A percentile compares a stretch with the other conserved stretches of the same genome.
These are phyloP conservation scores for Scaptomyza polygonia DNA, from an alignment of 2,888 invertebrate species.

Conservation along the genomic window DNA sequence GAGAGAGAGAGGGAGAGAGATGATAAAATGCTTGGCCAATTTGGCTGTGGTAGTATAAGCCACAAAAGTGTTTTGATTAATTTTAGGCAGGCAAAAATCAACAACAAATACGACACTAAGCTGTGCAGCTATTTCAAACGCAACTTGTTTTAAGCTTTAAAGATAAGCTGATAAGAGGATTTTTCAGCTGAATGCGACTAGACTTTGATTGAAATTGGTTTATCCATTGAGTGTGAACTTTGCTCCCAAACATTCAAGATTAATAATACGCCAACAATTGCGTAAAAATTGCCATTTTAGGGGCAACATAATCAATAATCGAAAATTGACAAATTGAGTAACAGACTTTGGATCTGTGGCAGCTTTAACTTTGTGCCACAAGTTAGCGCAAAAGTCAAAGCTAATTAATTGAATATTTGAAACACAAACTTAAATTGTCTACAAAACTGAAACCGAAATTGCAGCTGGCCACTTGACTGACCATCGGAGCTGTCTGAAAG, in stretches of 20 bases:
- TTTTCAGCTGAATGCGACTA: neutral
- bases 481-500: neutral
- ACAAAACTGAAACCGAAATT: slow-evolving; percentile 20
- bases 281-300: slow-evolving; percentile 56
- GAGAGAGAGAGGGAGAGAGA: slow-evolving; percentile 12
- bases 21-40: slow-evolving; percentile 39
- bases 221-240: slow-evolving; percentile 9
- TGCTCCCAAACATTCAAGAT: slow-evolving; percentile 16
- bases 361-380: slow-evolving; percentile 58
- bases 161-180: slow-evolving; percentile 11
- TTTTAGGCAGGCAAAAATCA: slow-evolving; percentile 34
- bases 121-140: slow-evolving; percentile 30
- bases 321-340: slow-evolving; percentile 64
- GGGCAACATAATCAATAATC: slow-evolving; percentile 66
- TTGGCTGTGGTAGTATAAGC: slow-evolving; percentile 53
- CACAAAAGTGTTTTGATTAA: slow-evolving; percentile 74
- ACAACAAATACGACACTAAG: slow-evolving; percentile 55
- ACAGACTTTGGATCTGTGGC: slow-evolving; percentile 28
- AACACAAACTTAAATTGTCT: slow-evolving; percentile 10
- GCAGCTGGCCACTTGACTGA: slow-evolving; percentile 33
- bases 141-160: slow-evolving; percentile 34
- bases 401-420: slow-evolving; percentile 66
- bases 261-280: slow-evolving; percentile 19
- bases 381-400: slow-evolving; percentile 59
- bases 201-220: neutral